Evolutionary conservation across 2,113 vertebrate genomes (phyloP).

Genomic region (Ranitomeya imitator): DNA sequence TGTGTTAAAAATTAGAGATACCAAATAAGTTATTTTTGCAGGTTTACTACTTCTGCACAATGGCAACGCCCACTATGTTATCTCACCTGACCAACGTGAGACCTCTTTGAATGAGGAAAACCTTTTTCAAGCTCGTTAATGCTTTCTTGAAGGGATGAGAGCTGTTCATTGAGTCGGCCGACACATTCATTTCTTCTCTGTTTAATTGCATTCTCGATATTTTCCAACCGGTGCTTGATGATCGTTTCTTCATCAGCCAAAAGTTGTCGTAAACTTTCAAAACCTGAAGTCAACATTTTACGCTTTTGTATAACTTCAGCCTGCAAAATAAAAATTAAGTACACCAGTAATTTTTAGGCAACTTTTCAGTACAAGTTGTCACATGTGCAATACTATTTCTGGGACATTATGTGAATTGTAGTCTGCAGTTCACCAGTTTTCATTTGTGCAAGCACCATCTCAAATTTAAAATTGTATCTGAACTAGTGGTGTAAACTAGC

Average conservation of each 20-base stretch:
- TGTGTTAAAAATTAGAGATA: too few species aligned
- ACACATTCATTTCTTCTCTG: slow-evolving; percentile 22
- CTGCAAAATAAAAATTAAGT: background rate
- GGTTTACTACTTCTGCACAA: too few species aligned
- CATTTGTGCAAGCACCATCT: too few species aligned
- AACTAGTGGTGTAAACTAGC: too few species aligned
- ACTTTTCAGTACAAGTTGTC: too few species aligned
- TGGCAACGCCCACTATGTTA: background rate
- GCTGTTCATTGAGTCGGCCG: background rate
- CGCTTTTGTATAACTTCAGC: slow-evolving; percentile 29
- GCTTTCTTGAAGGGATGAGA: slow-evolving; percentile 9
- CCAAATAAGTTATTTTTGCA: too few species aligned
- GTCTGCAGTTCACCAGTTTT: too few species aligned
- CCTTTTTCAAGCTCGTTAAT: slow-evolving; percentile 36
- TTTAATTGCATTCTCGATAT: slow-evolving; percentile 11
- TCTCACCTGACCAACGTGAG: background rate
- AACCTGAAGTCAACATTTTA: slow-evolving; percentile 7
- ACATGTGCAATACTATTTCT: too few species aligned
- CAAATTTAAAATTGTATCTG: too few species aligned
- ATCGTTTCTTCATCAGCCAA: slow-evolving; percentile 9
- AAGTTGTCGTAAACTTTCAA: slow-evolving; percentile 32
- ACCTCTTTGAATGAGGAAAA: background rate
- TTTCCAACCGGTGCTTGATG: slow-evolving; percentile 17
- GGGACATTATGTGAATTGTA: too few species aligned
- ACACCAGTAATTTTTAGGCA: too few species aligned